Percentiles rank a stretch among this genome's conserved stretches.
Conservation (phyloP, 2,797 vertebrate genomes). For the Carduelis carduelis region DNA sequence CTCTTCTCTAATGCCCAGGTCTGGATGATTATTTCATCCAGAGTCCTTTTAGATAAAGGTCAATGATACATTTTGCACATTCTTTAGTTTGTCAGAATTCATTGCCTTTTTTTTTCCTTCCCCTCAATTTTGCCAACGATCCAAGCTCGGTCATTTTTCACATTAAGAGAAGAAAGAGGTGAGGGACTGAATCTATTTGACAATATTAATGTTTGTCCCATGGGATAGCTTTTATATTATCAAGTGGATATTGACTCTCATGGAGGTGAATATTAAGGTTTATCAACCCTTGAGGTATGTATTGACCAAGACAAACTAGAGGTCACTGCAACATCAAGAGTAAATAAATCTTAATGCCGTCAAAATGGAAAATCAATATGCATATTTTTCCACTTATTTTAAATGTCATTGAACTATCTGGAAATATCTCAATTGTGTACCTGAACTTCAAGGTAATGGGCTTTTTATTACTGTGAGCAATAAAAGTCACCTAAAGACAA, state of each 20-base stretch:
- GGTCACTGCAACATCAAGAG: slow-evolving; percentile 56
- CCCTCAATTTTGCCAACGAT: background rate
- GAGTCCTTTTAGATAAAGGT: slow-evolving; percentile 1
- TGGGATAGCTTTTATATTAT: slow-evolving; percentile 35
- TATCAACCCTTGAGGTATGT: slow-evolving; percentile 51
- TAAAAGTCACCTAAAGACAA: background rate
- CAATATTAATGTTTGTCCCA: slow-evolving; percentile 48
- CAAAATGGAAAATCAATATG: slow-evolving; percentile 57
- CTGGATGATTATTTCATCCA: background rate
- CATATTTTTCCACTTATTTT: slow-evolving; percentile 50
- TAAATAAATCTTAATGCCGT: slow-evolving; percentile 66
- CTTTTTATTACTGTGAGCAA: background rate
- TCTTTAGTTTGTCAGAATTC: slow-evolving; percentile 11
- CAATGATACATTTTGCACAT: background rate
- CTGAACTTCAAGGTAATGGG: background rate
- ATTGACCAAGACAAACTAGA: slow-evolving; percentile 59
- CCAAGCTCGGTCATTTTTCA: background rate
- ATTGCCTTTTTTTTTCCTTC: background rate
- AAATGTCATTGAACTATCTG: slow-evolving; percentile 37
- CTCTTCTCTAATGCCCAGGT: background rate
- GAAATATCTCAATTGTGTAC: background rate
- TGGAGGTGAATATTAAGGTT: slow-evolving; percentile 61
- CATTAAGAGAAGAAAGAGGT: slow-evolving; percentile 13
- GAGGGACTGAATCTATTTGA: background rate
- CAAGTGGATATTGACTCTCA: slow-evolving; percentile 57